These are phyloP conservation scores for Harpalus rubripes DNA, from an alignment of 2,888 invertebrate genomes.

Conservation along the genomic window DNA sequence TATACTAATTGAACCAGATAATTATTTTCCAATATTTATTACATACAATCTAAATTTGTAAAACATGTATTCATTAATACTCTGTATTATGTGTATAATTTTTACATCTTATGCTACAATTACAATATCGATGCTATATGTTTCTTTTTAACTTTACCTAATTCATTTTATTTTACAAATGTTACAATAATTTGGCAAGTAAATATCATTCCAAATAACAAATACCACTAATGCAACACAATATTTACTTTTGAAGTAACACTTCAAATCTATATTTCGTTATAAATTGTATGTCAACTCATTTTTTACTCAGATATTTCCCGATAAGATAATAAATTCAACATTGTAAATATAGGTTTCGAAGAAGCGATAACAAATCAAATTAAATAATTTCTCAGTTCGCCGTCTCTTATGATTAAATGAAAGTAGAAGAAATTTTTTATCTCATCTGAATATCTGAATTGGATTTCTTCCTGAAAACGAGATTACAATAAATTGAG, in stretches of 20 bases:
- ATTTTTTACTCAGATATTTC: neutral
- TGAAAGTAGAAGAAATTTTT: neutral
- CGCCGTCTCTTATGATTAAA: neutral
- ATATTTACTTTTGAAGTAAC: neutral
- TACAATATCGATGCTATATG: too few species aligned
- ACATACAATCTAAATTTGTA: too few species aligned
- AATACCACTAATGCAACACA: too few species aligned
- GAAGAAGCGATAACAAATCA: neutral
- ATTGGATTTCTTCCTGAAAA: neutral
- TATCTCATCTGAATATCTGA: neutral
- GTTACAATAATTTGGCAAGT: too few species aligned
- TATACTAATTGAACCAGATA: too few species aligned
- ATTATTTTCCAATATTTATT: too few species aligned
- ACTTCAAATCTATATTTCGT: neutral
- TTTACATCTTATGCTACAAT: too few species aligned
- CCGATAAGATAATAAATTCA: conserved; percentile 10
- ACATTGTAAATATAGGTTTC: neutral
- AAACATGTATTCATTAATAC: too few species aligned
- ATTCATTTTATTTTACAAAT: neutral
- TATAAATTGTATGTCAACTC: neutral
- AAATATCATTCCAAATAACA: too few species aligned
- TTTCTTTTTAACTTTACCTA: neutral
- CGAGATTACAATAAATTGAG: neutral
- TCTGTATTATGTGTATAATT: too few species aligned
- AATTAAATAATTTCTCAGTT: neutral